Evolutionary conservation across 2,113 vertebrate genomes (phyloP).

Genomic region (Isichthys henryi): DNA sequence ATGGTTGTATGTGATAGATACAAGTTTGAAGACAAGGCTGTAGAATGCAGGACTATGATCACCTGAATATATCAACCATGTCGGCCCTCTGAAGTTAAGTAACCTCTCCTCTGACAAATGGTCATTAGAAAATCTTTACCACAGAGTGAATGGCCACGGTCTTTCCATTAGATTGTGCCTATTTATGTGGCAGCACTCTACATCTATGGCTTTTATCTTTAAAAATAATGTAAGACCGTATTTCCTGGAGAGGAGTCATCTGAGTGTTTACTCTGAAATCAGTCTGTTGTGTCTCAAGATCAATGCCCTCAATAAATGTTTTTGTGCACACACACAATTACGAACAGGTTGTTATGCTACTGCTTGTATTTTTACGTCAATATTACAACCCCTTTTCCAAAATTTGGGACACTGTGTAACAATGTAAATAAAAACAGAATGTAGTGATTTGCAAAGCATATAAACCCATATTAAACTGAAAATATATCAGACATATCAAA

Average conservation of each 20-base stretch:
- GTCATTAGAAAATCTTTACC: not conserved
- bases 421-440: not conserved
- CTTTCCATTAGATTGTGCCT: not conserved
- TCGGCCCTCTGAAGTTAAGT: not conserved
- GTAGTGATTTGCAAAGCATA: not conserved
- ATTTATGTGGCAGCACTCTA: not conserved
- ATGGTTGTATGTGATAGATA: not conserved
- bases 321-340: not conserved
- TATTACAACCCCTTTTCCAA: not conserved
- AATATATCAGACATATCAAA: not conserved
- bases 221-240: too few species aligned
- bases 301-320: not conserved
- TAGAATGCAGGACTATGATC: not conserved
- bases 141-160: not conserved
- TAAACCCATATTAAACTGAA: not conserved
- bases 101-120: not conserved
- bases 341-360: not conserved
- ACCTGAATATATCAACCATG: not conserved
- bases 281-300: not conserved
- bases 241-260: not conserved
- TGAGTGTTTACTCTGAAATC: not conserved
- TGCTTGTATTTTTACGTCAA: not conserved
- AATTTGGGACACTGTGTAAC: not conserved
- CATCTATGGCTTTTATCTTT: not conserved
- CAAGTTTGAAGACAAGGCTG: not conserved